Evolutionary conservation across 1,140 invertebrate genomes (phyloP).

Genomic region (Olivierus martensii): DNA sequence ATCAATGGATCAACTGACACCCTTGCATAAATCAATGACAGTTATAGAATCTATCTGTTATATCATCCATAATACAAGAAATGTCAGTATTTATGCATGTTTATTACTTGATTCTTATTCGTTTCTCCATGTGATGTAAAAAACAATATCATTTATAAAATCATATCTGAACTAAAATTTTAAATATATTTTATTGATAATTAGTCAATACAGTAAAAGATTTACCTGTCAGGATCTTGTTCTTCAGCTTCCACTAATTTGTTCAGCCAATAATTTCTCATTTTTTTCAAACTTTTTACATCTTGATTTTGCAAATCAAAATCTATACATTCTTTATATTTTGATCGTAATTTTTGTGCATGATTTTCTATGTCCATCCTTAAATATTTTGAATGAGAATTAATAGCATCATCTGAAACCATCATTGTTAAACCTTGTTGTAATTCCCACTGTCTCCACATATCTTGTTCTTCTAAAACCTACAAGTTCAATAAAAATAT

Average conservation of each 20-base stretch:
- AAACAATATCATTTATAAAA: too few species aligned
- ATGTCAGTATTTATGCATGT: too few species aligned
- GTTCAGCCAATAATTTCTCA: conserved; percentile 16
- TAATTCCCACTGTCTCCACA: conserved; percentile 27
- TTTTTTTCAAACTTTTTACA: conserved; percentile 1
- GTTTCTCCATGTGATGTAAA: too few species aligned
- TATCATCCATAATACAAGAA: too few species aligned
- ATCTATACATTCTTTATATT: not conserved
- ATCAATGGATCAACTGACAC: too few species aligned
- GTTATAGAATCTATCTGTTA: too few species aligned
- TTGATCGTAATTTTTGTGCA: conserved; percentile 20
- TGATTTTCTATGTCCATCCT: conserved; percentile 13
- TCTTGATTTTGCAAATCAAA: not conserved
- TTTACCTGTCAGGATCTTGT: conserved; percentile 21
- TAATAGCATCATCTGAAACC: conserved; percentile 19
- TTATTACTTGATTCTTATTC: too few species aligned
- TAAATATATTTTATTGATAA: too few species aligned
- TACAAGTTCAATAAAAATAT: conserved; percentile 11
- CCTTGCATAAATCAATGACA: too few species aligned
- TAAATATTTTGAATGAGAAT: conserved; percentile 3
- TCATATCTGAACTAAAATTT: too few species aligned
- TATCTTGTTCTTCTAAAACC: conserved; percentile 30
- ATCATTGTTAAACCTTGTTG: conserved; percentile 20
- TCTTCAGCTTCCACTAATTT: conserved; percentile 22
- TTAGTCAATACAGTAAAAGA: too few species aligned